A percentile compares a stretch with the other conserved stretches of the same genome.
These are phyloP conservation scores for Drosophila hamatofila DNA, from an alignment of 2,888 invertebrate genomes.

Conservation along the genomic window DNA sequence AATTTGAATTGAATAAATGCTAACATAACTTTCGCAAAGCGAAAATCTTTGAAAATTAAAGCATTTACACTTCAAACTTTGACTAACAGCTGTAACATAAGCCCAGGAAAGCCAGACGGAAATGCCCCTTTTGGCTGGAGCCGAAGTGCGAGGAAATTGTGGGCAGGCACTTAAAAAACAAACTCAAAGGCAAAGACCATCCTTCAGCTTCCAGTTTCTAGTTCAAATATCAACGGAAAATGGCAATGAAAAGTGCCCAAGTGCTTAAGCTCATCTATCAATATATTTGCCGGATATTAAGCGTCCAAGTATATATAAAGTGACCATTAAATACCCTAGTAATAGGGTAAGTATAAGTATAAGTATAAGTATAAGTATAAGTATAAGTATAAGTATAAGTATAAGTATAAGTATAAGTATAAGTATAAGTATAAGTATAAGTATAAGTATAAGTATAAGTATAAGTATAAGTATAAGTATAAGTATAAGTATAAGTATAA, in stretches of 20 bases:
- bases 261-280: conserved; percentile 63
- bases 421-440: not conserved
- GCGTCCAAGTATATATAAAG: not conserved
- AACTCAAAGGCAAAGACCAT: conserved; percentile 40
- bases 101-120: not conserved
- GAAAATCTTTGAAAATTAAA: conserved; percentile 14
- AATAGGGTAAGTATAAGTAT: not conserved
- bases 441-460: conserved; percentile 1
- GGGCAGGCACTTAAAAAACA: conserved; percentile 46
- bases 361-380: not conserved
- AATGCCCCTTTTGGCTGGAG: not conserved
- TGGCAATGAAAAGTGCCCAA: conserved; percentile 31
- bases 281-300: conserved; percentile 42
- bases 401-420: not conserved
- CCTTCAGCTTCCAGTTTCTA: conserved; percentile 40
- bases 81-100: conserved; percentile 18
- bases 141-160: conserved; percentile 22
- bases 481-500: not conserved
- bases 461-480: not conserved
- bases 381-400: conserved; percentile 1
- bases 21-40: not conserved
- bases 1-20: not conserved
- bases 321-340: conserved; percentile 3
- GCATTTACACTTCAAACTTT: conserved; percentile 26
- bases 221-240: conserved; percentile 58